These are phyloP conservation scores for Talpa occidentalis DNA, from an alignment of 2,113 vertebrate species.

Conservation along the genomic window DNA sequence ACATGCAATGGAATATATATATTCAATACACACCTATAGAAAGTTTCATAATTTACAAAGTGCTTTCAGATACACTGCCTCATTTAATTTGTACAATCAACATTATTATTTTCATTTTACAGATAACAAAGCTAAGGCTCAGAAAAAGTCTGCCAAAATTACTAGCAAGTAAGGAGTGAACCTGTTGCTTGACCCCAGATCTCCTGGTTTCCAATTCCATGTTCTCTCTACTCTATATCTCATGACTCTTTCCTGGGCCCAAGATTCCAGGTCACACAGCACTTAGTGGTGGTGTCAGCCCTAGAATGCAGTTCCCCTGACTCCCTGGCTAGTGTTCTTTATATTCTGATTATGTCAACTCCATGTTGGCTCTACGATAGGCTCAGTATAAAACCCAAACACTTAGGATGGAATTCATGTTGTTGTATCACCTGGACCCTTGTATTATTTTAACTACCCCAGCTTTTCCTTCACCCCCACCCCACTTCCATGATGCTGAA, in stretches of 20 bases:
- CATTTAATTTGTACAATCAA: not conserved
- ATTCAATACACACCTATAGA: not conserved
- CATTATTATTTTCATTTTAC: not conserved
- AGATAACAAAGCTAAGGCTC: not conserved
- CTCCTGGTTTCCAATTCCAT: not conserved
- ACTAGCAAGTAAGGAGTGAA: not conserved
- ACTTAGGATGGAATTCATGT: not conserved
- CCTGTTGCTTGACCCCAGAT: not conserved
- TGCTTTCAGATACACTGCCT: not conserved
- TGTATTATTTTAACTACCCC: not conserved
- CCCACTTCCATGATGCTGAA: not conserved
- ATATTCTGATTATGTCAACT: not conserved
- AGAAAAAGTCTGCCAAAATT: not conserved
- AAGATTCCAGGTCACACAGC: not conserved
- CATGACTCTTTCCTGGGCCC: not conserved
- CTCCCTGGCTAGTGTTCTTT: not conserved
- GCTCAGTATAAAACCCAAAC: not conserved
- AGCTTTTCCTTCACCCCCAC: not conserved
- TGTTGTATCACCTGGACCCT: not conserved
- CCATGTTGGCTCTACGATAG: not conserved
- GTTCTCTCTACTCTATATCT: not conserved
- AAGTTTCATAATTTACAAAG: not conserved
- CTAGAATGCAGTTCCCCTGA: not conserved
- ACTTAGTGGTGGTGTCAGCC: not conserved
- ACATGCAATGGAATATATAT: not conserved